Conservation (phyloP, 2,113 vertebrate genomes). For the Istiophorus platypterus region DNA sequence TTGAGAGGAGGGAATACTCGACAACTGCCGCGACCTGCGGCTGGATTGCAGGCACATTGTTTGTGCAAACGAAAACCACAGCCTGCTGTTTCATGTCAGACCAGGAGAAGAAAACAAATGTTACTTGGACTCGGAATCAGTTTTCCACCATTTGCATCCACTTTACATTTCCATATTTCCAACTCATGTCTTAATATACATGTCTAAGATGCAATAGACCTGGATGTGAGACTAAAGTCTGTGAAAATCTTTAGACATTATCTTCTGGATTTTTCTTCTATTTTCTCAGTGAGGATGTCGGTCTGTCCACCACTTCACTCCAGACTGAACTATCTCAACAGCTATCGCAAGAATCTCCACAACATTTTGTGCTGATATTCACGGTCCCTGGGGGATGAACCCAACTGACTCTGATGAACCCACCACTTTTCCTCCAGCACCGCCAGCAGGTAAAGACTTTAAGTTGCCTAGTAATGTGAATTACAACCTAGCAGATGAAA, state of each 20-base stretch:
- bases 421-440: not conserved
- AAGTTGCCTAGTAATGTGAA: not conserved
- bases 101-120: not conserved
- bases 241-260: too few species aligned
- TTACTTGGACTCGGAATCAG: not conserved
- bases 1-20: conserved; percentile 7
- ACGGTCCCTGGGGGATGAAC: not conserved
- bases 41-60: conserved; percentile 8
- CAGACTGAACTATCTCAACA: not conserved
- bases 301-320: not conserved
- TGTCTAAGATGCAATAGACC: not conserved
- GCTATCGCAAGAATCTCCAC: too few species aligned
- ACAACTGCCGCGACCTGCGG: conserved; percentile 43
- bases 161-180: not conserved
- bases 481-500: not conserved
- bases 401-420: not conserved
- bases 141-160: not conserved
- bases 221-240: not conserved
- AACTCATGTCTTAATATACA: not conserved
- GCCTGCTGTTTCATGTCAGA: conserved; percentile 17
- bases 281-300: not conserved
- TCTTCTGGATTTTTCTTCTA: not conserved
- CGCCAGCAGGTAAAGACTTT: not conserved
- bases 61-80: conserved; percentile 33
- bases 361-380: not conserved